phyloP scores from a whole-genome alignment of 1,140 invertebrate species.

The Maconellicoccus hirsutus region DNA sequence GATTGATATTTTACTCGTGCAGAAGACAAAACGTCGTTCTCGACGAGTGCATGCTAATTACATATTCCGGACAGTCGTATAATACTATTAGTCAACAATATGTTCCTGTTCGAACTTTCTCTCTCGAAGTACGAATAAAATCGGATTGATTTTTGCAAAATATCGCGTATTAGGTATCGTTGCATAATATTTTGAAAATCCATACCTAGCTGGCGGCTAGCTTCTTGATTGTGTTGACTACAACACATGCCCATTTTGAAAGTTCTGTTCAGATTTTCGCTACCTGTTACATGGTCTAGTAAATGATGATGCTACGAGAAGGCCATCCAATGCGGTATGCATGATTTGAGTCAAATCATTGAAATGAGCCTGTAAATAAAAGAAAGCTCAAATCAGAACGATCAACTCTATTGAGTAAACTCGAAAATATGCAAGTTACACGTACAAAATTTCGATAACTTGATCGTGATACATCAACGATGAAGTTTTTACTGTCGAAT shows the following conservation, averaged over 20 bases:
- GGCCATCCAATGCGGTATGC: not conserved
- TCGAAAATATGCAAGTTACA: no score
- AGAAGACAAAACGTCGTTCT: not conserved
- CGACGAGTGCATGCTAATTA: not conserved
- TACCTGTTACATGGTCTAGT: conserved; percentile 10
- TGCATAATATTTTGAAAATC: conserved; percentile 15
- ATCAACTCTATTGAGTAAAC: no score
- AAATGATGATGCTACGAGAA: no score
- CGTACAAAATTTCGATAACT: no score
- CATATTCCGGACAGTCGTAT: not conserved
- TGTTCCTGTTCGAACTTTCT: not conserved
- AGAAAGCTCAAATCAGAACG: no score
- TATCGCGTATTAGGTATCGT: no score
- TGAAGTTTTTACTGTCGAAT: no score
- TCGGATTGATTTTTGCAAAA: no score
- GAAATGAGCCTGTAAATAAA: not conserved
- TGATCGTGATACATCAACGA: no score
- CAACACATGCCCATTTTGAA: conserved; percentile 33
- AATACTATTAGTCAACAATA: not conserved
- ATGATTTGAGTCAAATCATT: not conserved
- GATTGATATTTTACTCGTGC: not conserved
- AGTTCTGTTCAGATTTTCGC: not conserved
- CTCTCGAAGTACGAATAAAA: no score
- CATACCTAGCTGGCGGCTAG: conserved; percentile 30
- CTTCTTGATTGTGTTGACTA: conserved; percentile 31